Evolutionary conservation across 2,113 vertebrate species (phyloP).

Genomic region (Dendropsophus ebraccatus): DNA sequence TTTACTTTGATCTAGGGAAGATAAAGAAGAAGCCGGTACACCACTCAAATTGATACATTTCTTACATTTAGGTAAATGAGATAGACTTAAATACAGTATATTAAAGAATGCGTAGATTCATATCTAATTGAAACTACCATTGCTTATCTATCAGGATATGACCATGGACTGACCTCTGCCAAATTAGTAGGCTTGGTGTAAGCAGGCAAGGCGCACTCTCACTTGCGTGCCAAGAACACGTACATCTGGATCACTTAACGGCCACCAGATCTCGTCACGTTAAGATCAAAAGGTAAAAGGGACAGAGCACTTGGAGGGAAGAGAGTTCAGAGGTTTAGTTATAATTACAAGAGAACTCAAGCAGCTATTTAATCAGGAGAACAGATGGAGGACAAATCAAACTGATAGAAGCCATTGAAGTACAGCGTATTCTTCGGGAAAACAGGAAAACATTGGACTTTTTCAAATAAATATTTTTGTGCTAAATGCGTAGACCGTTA

Average conservation of each 20-base stretch:
- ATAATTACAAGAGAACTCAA: background rate
- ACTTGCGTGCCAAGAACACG: conserved; percentile 40
- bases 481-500: background rate
- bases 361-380: background rate
- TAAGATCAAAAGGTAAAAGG: conserved; percentile 44
- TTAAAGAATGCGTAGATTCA: background rate
- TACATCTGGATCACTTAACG: conserved; percentile 46
- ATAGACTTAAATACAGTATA: background rate
- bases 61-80: background rate
- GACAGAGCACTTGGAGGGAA: background rate
- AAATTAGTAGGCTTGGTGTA: background rate
- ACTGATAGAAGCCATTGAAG: background rate
- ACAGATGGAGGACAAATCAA: conserved; percentile 7
- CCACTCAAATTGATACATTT: background rate
- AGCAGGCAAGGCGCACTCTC: background rate
- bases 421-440: background rate
- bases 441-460: background rate
- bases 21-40: background rate
- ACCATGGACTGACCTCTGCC: conserved; percentile 25
- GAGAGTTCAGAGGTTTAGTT: background rate
- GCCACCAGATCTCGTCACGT: conserved; percentile 44
- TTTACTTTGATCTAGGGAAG: no score
- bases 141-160: background rate
- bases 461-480: background rate
- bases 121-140: background rate